phyloP scores from a whole-genome alignment of 1,140 invertebrate genomes.

The Brachionus rubens region DNA sequence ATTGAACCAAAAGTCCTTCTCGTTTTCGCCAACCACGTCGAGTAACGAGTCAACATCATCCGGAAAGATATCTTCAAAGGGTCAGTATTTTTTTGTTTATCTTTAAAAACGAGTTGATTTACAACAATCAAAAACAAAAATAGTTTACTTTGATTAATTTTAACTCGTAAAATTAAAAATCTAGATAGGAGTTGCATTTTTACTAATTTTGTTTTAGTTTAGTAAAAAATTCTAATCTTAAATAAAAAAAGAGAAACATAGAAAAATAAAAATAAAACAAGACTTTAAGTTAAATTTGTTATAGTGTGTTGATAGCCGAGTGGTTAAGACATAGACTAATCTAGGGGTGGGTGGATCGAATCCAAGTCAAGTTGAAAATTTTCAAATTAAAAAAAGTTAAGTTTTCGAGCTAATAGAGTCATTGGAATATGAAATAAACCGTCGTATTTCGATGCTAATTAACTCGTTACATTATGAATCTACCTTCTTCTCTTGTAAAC shows the following conservation, averaged over 20 bases:
- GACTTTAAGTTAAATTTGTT: background rate
- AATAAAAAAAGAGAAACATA: no score
- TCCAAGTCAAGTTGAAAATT: background rate
- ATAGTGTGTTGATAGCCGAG: background rate
- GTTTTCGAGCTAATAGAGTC: conserved; percentile 46
- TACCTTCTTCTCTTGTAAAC: conserved; percentile 43
- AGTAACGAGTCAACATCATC: background rate
- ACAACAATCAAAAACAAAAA: background rate
- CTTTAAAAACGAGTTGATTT: background rate
- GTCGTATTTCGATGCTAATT: conserved; percentile 46
- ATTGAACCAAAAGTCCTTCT: background rate
- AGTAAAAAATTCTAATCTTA: conserved; percentile 7
- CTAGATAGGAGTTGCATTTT: conserved; percentile 17
- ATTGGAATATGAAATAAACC: conserved; percentile 21
- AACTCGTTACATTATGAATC: conserved; percentile 42
- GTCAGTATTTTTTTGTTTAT: background rate
- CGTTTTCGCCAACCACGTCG: background rate
- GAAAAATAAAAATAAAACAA: background rate
- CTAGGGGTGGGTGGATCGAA: background rate
- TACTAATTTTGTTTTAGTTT: background rate
- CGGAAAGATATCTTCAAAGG: background rate
- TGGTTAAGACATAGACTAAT: background rate
- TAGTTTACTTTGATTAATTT: background rate
- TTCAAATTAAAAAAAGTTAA: background rate
- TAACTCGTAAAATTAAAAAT: background rate